These are phyloP conservation scores for Drosophila niveifrons DNA, from an alignment of 2,888 invertebrate species.

Conservation along the genomic window DNA sequence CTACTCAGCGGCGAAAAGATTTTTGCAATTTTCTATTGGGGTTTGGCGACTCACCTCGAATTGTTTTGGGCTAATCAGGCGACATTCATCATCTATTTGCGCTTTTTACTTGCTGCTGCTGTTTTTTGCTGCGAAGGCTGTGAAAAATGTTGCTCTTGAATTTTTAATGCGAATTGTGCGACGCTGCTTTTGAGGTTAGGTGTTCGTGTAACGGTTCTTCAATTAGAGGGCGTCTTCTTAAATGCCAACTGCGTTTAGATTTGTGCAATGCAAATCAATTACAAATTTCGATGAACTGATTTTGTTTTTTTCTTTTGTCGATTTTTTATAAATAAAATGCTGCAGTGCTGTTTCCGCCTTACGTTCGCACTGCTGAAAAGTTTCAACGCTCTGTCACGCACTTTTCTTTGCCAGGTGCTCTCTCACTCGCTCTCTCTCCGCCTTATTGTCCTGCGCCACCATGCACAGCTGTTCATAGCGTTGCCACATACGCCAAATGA, in stretches of 20 bases:
- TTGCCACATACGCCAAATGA: slow-evolving; percentile 29
- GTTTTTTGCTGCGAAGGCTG: background rate
- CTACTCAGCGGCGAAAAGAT: background rate
- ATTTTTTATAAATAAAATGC: slow-evolving; percentile 49
- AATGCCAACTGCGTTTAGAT: background rate
- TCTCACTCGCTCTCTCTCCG: slow-evolving; percentile 16
- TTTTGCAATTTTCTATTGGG: background rate
- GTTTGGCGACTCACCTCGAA: slow-evolving; percentile 89
- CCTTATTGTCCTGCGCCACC: slow-evolving; percentile 65
- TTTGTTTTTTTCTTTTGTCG: background rate
- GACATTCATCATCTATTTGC: slow-evolving; percentile 92
- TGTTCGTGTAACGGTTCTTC: slow-evolving; percentile 29
- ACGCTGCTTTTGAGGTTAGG: slow-evolving; percentile 42
- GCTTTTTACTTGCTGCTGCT: slow-evolving; percentile 18
- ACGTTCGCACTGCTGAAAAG: slow-evolving; percentile 79
- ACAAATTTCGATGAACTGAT: slow-evolving; percentile 15
- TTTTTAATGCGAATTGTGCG: slow-evolving; percentile 47
- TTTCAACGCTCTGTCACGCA: slow-evolving; percentile 68
- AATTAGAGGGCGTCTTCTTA: background rate
- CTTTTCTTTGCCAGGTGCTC: background rate
- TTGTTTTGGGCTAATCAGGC: slow-evolving; percentile 91
- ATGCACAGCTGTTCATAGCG: slow-evolving; percentile 59
- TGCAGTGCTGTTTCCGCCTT: slow-evolving; percentile 35
- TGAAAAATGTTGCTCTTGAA: slow-evolving; percentile 40
- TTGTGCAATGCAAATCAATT: slow-evolving; percentile 12